Percentiles rank a stretch among this genome's conserved stretches.
Conservation (phyloP, 2,113 vertebrate species). For the Nesoenas mayeri region DNA sequence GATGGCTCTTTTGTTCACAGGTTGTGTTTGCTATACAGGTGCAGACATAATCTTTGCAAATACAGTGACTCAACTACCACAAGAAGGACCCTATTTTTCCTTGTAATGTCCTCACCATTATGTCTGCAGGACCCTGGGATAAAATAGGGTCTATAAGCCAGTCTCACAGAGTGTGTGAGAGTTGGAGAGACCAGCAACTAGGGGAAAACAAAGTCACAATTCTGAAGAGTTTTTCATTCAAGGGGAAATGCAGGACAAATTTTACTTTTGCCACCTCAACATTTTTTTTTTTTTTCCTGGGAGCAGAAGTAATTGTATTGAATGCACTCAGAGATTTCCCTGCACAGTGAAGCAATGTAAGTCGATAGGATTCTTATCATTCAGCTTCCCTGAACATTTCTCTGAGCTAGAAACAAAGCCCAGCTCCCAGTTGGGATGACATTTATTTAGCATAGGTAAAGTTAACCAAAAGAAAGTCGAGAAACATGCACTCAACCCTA, state of each 20-base stretch:
- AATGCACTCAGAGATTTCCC: neutral
- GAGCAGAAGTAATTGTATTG: neutral
- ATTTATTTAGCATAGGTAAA: slow-evolving; percentile 46
- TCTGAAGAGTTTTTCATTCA: neutral
- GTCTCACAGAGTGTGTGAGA: neutral
- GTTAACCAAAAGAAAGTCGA: neutral
- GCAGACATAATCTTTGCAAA: neutral
- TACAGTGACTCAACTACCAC: neutral
- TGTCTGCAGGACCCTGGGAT: neutral
- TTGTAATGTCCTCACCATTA: neutral
- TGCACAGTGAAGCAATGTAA: neutral
- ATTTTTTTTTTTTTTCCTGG: neutral
- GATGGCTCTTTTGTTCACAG: neutral
- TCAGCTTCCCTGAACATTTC: neutral
- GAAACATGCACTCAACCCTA: neutral
- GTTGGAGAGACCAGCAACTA: neutral
- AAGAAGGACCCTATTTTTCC: neutral
- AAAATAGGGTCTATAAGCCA: neutral
- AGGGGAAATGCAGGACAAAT: neutral
- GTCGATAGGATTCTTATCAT: neutral
- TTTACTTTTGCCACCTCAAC: neutral
- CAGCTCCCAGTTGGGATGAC: neutral
- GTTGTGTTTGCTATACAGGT: neutral
- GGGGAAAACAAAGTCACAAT: neutral
- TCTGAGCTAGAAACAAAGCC: neutral